Percentiles rank a stretch among this genome's conserved stretches.
Evolutionary conservation across 2,797 vertebrate genomes (phyloP).

Genomic region (Thamnophis elegans): DNA sequence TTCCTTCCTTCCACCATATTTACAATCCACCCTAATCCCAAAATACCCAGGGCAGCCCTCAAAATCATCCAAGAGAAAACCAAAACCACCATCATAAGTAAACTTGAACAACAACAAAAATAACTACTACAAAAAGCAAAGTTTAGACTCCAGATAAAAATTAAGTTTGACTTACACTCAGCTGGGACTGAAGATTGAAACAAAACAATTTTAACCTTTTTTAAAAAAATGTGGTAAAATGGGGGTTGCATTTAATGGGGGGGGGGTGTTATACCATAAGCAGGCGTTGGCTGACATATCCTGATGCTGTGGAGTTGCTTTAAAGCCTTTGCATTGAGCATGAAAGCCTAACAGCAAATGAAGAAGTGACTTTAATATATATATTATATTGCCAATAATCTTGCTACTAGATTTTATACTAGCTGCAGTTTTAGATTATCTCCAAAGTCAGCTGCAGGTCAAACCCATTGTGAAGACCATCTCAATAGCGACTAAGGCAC

Average conservation of each 20-base stretch:
- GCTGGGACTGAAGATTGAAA: background rate
- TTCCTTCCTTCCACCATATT: background rate
- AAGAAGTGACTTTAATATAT: background rate
- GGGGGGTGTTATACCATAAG: background rate
- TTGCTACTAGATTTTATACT: background rate
- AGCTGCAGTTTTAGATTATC: background rate
- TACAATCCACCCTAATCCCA: background rate
- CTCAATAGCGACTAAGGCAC: background rate
- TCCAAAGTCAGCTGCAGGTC: background rate
- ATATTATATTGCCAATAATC: background rate
- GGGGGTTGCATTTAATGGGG: background rate
- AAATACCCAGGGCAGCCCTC: background rate
- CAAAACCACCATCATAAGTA: background rate
- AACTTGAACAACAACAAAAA: background rate
- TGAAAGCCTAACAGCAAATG: background rate
- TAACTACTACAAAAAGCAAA: background rate
- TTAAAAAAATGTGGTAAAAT: background rate
- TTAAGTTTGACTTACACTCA: background rate
- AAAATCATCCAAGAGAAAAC: background rate
- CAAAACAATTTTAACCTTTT: background rate
- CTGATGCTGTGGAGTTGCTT: background rate
- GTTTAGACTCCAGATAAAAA: background rate
- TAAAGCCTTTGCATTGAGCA: background rate
- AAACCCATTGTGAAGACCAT: background rate
- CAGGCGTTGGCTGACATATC: background rate